Evolutionary conservation across 2,113 vertebrate genomes (phyloP).

Genomic region (Melozone crissalis): DNA sequence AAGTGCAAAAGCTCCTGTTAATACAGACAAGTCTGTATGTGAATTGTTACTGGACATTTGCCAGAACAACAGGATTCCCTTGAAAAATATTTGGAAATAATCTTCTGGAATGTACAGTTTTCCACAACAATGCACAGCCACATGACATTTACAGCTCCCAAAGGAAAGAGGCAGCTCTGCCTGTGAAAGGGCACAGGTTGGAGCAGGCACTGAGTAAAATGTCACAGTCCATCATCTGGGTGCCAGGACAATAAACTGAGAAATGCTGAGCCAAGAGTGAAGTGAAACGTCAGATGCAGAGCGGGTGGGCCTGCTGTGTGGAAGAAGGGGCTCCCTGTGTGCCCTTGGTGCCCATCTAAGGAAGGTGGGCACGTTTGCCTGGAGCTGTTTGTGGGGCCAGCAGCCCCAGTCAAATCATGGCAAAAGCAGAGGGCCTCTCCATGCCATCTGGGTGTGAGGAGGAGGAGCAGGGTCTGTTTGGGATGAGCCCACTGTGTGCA

Average conservation of each 20-base stretch:
- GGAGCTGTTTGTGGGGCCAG: rapidly evolving
- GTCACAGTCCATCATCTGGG: neutral
- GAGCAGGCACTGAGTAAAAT: neutral
- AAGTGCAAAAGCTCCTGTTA: neutral
- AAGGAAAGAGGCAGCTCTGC: neutral
- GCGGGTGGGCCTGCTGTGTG: rapidly evolving
- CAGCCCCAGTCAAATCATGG: neutral
- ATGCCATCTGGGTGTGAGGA: rapidly evolving
- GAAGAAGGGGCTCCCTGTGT: neutral
- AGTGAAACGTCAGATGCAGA: neutral
- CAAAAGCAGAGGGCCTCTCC: neutral
- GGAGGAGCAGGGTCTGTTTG: neutral
- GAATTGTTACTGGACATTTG: neutral
- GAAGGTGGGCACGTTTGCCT: neutral
- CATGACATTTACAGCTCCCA: neutral
- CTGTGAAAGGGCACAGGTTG: neutral
- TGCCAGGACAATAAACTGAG: neutral
- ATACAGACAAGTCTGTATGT: neutral
- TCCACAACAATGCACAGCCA: neutral
- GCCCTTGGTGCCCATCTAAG: neutral
- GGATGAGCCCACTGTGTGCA: rapidly evolving
- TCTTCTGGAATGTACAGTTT: neutral
- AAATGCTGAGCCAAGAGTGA: neutral
- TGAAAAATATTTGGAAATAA: neutral
- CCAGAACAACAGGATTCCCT: neutral